Base-by-base conservation (phyloP, 1,140 invertebrate species). In the Trissolcus basalis region DNA sequence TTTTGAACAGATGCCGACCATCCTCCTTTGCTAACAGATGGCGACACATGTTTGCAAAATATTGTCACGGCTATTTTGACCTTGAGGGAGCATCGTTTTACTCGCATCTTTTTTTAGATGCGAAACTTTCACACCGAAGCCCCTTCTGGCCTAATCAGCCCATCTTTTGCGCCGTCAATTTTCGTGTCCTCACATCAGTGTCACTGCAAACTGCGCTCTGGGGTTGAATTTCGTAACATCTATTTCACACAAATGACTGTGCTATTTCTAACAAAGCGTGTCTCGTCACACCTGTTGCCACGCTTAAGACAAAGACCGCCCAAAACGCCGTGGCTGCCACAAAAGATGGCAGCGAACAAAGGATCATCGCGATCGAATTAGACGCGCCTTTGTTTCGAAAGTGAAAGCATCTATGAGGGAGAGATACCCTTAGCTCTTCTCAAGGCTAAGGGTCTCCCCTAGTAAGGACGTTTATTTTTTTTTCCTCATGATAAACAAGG, bases 301-400 rank as follows among this genome's bases (percentile, higher is more conserved):
- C 8, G 43, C 27, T 44, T 33, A 45, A 78, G 68, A 75, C 77
- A 81, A 81, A 79, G 68, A 50, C 13, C 33, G 54, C n/a, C n/a
- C n/a, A 16, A 56, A 45, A 41, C 60, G 43, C 48, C 43, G 14
- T 54, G 50, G 44, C 44, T 50, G 41, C 44, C 48, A 64, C 36
- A 43, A 64, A 78, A 78, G 76, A 78, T 74, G 70, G 64, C 75
- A 68, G 51, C 56, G 45, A 81, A 84, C 83, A 85, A 85, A 84
- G 83, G 75, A 50, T 79, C 78, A 56, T 80, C 78, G 67, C 77
- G 72, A 82, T 83, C 80, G 80, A 83, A 85, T 86, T 86, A 85
- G 83, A 78, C 72, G 63, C 71, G 81, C 81, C 83, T 85, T 86
- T 85, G 83, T 85, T 80, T 80, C 61, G 61, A 78, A 78, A 79